Evolutionary conservation across 2,888 invertebrate species (phyloP).

Genomic region (Achlya flavicornis): DNA sequence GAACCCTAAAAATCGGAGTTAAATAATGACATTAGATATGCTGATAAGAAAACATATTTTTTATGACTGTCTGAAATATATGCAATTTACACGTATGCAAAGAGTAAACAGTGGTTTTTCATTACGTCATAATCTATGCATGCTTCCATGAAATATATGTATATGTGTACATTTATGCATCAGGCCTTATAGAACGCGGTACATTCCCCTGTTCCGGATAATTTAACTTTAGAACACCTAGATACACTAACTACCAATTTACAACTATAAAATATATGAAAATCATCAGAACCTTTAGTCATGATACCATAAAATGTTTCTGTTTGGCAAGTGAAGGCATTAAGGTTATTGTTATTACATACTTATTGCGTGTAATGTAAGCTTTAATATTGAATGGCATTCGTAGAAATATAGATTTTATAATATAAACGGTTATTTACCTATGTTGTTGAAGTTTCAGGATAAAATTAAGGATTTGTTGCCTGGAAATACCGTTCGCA

Average conservation of each 20-base stretch:
- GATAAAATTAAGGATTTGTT: not conserved
- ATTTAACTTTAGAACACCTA: not conserved
- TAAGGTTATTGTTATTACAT: not conserved
- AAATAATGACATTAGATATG: too few species aligned
- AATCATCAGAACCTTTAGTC: not conserved
- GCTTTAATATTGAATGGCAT: not conserved
- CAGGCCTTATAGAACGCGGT: not conserved
- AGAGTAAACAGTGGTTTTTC: not conserved
- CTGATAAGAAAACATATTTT: too few species aligned
- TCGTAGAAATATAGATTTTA: not conserved
- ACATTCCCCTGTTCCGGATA: not conserved
- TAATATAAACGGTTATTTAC: not conserved
- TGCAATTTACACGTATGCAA: not conserved
- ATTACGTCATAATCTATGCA: not conserved
- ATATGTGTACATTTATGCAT: not conserved
- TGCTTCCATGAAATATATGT: not conserved
- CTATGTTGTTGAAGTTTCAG: not conserved
- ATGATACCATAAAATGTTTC: not conserved
- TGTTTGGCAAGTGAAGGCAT: not conserved
- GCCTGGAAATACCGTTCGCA: not conserved
- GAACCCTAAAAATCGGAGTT: too few species aligned
- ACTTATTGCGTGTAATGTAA: not conserved
- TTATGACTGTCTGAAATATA: too few species aligned
- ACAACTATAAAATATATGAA: not conserved
- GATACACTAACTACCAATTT: not conserved